Percentiles rank a stretch among this genome's conserved stretches.
Conservation (phyloP, 2,113 vertebrate species). For the Okapia johnstoni region DNA sequence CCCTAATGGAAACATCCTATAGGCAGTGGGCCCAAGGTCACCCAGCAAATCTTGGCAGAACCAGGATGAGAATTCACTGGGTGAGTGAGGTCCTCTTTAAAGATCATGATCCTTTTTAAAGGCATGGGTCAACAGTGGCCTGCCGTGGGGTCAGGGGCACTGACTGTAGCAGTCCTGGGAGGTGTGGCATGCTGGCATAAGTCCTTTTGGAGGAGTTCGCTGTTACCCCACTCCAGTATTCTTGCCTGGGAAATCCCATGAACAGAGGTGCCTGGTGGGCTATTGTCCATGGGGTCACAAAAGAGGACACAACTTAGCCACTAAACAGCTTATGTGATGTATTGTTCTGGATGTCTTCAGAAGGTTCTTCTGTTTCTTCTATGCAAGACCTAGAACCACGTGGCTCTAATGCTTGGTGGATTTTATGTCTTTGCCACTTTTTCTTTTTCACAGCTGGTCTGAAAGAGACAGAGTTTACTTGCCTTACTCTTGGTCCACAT, state of each 20-base stretch:
- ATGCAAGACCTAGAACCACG: not conserved
- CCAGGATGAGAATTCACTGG: not conserved
- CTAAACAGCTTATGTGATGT: not conserved
- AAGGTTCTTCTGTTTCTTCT: not conserved
- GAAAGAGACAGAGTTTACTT: not conserved
- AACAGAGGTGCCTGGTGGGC: not conserved
- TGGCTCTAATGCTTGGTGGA: not conserved
- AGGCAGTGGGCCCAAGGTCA: not conserved
- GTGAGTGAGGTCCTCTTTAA: not conserved
- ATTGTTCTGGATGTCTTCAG: not conserved
- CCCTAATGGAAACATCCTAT: not conserved
- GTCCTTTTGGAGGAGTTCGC: not conserved
- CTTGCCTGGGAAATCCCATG: not conserved
- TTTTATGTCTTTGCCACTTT: not conserved
- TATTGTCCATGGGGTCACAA: not conserved
- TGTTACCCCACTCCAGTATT: not conserved
- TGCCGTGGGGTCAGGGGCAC: not conserved
- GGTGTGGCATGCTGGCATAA: not conserved
- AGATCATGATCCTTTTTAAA: not conserved
- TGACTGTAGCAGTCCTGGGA: not conserved
- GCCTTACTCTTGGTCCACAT: not conserved
- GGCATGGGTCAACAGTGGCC: not conserved
- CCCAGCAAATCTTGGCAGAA: not conserved
- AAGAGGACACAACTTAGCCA: not conserved
- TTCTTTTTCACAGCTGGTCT: not conserved